These are phyloP conservation scores for Acrobasis suavella DNA, from an alignment of 2,888 invertebrate species.

Conservation along the genomic window DNA sequence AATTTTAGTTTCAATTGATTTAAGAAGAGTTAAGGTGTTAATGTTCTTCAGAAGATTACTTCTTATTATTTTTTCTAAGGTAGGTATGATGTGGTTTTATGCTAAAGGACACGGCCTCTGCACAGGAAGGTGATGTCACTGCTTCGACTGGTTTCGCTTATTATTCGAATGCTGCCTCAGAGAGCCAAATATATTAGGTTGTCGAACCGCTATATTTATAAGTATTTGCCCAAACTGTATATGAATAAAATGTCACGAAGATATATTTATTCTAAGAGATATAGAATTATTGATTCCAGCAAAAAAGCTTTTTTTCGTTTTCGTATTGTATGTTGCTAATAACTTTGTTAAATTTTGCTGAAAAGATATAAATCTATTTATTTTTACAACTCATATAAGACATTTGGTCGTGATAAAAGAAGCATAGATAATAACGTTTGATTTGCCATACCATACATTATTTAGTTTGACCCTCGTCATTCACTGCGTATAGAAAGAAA, in stretches of 20 bases:
- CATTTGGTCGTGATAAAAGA: too few relatives aligned
- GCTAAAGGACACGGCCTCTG: constrained; percentile 67
- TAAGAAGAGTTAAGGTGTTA: background rate
- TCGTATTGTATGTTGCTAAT: too few relatives aligned
- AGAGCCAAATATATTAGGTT: constrained; percentile 57
- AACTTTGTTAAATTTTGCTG: too few relatives aligned
- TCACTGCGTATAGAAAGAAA: background rate
- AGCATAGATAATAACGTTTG: background rate
- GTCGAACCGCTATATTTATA: constrained; percentile 44
- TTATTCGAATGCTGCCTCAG: constrained; percentile 67
- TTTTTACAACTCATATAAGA: too few relatives aligned
- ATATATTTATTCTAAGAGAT: background rate
- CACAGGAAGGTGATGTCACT: constrained; percentile 80
- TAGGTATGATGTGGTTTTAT: constrained; percentile 9
- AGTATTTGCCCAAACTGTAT: constrained; percentile 35
- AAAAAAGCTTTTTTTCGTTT: background rate
- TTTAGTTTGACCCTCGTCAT: constrained; percentile 1
- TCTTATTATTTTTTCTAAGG: constrained; percentile 18
- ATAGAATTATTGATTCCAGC: background rate
- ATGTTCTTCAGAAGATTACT: constrained; percentile 1
- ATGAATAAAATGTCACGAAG: constrained; percentile 23
- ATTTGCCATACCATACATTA: background rate
- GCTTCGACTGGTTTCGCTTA: constrained; percentile 75
- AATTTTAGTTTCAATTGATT: background rate
- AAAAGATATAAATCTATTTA: too few relatives aligned